Percentiles rank a stretch among this genome's conserved stretches.
phyloP scores from a whole-genome alignment of 2,113 vertebrate genomes.

The Prinia subflava region DNA sequence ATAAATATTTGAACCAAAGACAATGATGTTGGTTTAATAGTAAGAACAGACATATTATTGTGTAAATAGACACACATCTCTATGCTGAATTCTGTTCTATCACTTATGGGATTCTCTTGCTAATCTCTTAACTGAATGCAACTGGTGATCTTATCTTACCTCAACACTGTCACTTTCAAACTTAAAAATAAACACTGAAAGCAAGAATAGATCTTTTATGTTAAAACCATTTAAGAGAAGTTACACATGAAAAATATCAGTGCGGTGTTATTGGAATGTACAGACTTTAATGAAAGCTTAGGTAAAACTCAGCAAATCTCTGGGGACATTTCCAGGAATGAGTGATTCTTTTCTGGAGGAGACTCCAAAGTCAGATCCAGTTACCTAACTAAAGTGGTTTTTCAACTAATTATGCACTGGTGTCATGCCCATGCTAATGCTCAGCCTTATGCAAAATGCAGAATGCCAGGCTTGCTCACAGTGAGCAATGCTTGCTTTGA shows the following conservation, averaged over 20 bases:
- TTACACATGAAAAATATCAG: constrained; percentile 8
- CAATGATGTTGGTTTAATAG: background rate
- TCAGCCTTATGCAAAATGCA: background rate
- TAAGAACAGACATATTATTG: background rate
- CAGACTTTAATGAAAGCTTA: constrained; percentile 46
- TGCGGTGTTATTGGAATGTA: background rate
- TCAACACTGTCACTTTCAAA: constrained; percentile 12
- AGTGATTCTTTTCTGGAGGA: constrained; percentile 10
- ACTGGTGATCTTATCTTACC: constrained; percentile 19
- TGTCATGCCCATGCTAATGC: background rate
- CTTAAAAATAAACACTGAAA: constrained; percentile 33
- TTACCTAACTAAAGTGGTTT: background rate
- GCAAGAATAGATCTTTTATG: constrained; percentile 15
- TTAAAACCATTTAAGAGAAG: constrained; percentile 19
- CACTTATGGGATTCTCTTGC: background rate
- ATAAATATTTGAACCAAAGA: background rate
- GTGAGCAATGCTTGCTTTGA: background rate
- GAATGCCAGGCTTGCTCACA: background rate
- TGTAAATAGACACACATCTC: background rate
- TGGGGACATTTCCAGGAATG: constrained; percentile 28
- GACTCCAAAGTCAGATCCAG: background rate
- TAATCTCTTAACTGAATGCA: background rate
- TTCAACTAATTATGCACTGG: background rate
- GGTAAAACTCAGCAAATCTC: constrained; percentile 39
- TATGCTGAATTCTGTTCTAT: background rate